Conservation (phyloP, 2,888 invertebrate species). For the Tipula vernalis region DNA sequence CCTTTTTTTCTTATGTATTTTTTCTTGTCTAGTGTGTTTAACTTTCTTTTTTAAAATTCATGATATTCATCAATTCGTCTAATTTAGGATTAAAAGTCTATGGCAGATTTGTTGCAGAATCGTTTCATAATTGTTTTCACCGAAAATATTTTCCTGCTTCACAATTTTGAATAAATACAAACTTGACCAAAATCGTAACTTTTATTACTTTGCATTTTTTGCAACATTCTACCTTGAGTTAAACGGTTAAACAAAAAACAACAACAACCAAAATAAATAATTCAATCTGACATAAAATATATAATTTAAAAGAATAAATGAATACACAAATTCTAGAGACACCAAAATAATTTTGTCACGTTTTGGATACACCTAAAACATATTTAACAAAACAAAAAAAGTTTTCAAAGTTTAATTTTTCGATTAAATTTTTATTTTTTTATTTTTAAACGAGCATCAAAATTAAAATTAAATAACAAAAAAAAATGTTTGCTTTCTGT, state of each 20-base stretch:
- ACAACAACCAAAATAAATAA: not conserved
- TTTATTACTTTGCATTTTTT: too few relatives aligned
- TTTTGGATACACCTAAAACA: not conserved
- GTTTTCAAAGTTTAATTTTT: not conserved
- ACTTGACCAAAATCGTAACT: too few relatives aligned
- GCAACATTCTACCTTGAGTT: too few relatives aligned
- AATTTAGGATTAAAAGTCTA: too few relatives aligned
- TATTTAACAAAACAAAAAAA: not conserved
- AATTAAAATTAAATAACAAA: not conserved
- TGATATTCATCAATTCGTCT: too few relatives aligned
- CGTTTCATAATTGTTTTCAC: too few relatives aligned
- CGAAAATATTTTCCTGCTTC: too few relatives aligned
- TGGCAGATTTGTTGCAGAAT: too few relatives aligned
- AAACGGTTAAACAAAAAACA: not conserved
- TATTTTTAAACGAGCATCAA: not conserved
- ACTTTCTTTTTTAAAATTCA: too few relatives aligned
- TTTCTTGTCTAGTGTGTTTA: too few relatives aligned
- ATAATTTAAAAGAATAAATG: not conserved
- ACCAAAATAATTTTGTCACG: not conserved
- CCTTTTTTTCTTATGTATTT: too few relatives aligned
- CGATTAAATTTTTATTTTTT: not conserved
- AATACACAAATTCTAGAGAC: not conserved
- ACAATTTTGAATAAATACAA: too few relatives aligned
- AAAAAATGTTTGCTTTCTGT: not conserved
- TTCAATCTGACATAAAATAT: not conserved